Base-by-base conservation (phyloP, 2,797 vertebrate genomes). In the Gastrophryne carolinensis region DNA sequence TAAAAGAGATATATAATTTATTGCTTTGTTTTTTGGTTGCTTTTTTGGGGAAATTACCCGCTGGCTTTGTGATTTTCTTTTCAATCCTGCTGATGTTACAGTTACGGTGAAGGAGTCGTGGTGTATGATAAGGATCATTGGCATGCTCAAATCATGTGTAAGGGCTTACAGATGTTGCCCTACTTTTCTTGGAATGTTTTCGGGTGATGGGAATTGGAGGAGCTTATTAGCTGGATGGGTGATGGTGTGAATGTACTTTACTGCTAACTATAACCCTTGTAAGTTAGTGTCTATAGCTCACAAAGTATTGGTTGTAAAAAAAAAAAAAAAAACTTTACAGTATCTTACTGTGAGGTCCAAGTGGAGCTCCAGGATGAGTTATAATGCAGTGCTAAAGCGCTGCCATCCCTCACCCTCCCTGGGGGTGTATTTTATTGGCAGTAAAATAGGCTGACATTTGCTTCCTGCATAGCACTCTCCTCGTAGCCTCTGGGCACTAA, bases 131-230 rank as follows among this genome's bases (percentile, higher is more conserved):
- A 57, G 21, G 37, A n/a, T 34, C 49, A 44, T 73, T 44, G 24
- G 29, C n/a, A 54, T 56, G 21, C 57, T 49, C 7, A 12, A 21
- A 41, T 66, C 35, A n/a, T 21, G n/a, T 24, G 35, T 57, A 74
- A 58, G 32, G 5, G 23, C 26, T 74, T 74, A 13, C 52, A 74
- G 62, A 74, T 66, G 72, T 74, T 57, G 13, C 34, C 70, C 34
- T 47, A 41, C 11, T 4, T 68, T 39, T 27, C 19, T 11, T 56
- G 35, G 23, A 37, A 68, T 53, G 11, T 66, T 15, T 29, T 44
- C 23, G 56, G 15, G 54, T 39, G 34, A 56, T 44, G 35, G 52
- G 52, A 69, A 56, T 6, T 26, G 17, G 11, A 49, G 30, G 30
- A 32, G 6, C 30, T n/a, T 19, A 29, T 12, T 10, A 21, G 4